phyloP scores from a whole-genome alignment of 2,888 invertebrate genomes.

The Oscheius sp. region DNA sequence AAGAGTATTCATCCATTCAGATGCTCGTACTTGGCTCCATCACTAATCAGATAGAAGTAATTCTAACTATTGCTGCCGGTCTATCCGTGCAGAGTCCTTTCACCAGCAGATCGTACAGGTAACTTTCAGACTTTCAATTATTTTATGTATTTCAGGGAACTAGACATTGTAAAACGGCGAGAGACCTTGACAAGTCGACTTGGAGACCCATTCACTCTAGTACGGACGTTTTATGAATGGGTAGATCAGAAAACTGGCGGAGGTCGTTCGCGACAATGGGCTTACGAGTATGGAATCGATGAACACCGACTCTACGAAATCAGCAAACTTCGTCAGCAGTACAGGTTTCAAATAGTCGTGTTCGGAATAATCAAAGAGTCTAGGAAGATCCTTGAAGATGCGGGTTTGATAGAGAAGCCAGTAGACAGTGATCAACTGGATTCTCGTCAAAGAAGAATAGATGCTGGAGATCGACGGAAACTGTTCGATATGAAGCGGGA shows the following conservation, averaged over 20 bases:
- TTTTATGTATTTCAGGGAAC: slow-evolving; percentile 36
- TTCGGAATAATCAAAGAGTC: background rate
- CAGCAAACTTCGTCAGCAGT: slow-evolving; percentile 88
- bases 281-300: slow-evolving; percentile 88
- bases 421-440: slow-evolving; percentile 60
- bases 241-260: slow-evolving; percentile 74
- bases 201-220: slow-evolving; percentile 91
- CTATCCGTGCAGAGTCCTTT: slow-evolving; percentile 93
- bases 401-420: slow-evolving; percentile 64
- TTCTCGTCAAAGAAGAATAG: slow-evolving; percentile 75
- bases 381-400: slow-evolving; percentile 67
- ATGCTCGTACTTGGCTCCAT: slow-evolving; percentile 69
- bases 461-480: slow-evolving; percentile 90
- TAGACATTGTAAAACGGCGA: slow-evolving; percentile 61
- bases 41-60: slow-evolving; percentile 76
- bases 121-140: background rate
- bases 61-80: slow-evolving; percentile 89
- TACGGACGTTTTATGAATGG: slow-evolving; percentile 78
- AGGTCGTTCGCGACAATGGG: slow-evolving; percentile 82
- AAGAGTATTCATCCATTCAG: slow-evolving; percentile 26
- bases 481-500: slow-evolving; percentile 83
- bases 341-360: slow-evolving; percentile 36
- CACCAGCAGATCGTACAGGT: slow-evolving; percentile 86
- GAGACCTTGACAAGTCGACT: slow-evolving; percentile 87
- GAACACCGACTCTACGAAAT: slow-evolving; percentile 97